Conservation (phyloP, 1,140 invertebrate genomes). For the Drosophila setifemur region DNA sequence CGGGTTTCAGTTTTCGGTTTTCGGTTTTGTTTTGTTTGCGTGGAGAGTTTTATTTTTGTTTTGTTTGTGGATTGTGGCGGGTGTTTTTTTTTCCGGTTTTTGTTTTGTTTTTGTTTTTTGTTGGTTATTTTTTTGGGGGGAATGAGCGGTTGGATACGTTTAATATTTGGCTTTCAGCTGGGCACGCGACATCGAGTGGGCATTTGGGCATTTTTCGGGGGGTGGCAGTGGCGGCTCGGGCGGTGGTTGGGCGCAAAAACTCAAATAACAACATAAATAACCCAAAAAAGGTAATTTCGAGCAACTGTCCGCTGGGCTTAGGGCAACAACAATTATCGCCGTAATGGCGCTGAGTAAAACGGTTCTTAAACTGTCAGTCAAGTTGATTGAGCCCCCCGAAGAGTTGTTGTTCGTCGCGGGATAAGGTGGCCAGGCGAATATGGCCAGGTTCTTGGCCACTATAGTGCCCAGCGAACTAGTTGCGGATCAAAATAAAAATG, state of each 20-base stretch:
- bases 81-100: constrained; percentile 60
- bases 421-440: constrained; percentile 16
- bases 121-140: constrained; percentile 15
- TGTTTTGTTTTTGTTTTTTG: constrained; percentile 9
- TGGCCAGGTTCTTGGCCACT: constrained; percentile 5
- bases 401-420: constrained; percentile 18
- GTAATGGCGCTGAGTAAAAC: constrained; percentile 46
- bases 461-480: constrained; percentile 16
- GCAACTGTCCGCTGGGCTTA: constrained; percentile 54
- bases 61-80: constrained; percentile 82
- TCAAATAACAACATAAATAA: constrained; percentile 61
- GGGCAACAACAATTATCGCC: constrained; percentile 45
- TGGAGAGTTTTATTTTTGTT: constrained; percentile 38
- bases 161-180: constrained; percentile 39
- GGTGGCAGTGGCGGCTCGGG: background rate
- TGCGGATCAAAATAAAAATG: background rate
- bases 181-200: constrained; percentile 32
- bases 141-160: constrained; percentile 47
- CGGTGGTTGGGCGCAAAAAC: constrained; percentile 36
- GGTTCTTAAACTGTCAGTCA: constrained; percentile 67
- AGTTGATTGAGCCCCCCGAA: constrained; percentile 62
- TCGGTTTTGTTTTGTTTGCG: background rate
- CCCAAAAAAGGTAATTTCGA: constrained; percentile 59
- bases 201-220: background rate
- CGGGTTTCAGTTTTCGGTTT: background rate